Conservation (phyloP, 2,113 vertebrate species). For the Smithornis capensis region DNA sequence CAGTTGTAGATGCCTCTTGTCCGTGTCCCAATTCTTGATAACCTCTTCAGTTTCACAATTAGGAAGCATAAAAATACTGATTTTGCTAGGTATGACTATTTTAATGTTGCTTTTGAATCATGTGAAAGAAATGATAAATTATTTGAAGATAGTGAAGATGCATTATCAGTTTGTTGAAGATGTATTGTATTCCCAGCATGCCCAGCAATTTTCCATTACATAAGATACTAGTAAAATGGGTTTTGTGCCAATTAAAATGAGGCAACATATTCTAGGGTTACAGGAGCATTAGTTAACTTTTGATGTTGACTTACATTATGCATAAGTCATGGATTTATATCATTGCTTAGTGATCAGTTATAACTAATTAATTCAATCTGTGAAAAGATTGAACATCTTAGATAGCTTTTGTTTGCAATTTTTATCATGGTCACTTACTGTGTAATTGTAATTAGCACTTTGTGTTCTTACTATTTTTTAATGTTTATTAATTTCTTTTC, state of each 20-base stretch:
- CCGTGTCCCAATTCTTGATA: neutral
- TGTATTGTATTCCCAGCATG: neutral
- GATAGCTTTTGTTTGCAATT: neutral
- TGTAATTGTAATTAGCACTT: neutral
- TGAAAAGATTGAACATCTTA: neutral
- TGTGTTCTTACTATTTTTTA: neutral
- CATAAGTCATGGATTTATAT: neutral
- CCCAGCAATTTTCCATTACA: neutral
- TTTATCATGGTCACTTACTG: neutral
- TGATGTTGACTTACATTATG: neutral
- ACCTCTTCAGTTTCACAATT: neutral
- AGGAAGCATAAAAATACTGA: neutral
- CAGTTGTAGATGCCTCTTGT: neutral
- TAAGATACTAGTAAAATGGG: neutral
- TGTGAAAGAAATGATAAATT: neutral
- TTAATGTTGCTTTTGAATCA: neutral
- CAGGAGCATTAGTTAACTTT: neutral
- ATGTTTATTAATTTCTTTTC: neutral
- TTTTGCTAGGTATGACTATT: neutral
- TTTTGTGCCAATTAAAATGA: neutral
- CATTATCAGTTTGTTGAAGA: neutral
- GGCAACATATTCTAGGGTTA: rapidly evolving
- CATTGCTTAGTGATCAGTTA: neutral
- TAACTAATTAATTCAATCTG: neutral
- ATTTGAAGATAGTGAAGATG: neutral